Conservation (phyloP, 1,140 invertebrate genomes). For the Pseudomyrmex cubaensis region DNA sequence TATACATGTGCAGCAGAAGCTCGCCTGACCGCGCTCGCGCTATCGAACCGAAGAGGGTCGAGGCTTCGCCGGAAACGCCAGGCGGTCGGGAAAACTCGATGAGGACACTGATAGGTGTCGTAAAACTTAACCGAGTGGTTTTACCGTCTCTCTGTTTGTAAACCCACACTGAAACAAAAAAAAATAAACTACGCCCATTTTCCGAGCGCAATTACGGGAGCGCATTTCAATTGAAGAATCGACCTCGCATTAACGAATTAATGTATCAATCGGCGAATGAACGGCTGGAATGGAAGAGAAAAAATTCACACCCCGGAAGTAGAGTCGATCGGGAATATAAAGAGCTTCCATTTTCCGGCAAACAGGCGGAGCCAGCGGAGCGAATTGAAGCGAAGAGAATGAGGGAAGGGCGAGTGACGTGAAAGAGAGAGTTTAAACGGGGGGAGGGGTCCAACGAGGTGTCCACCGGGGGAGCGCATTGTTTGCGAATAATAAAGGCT, state of each 20-base stretch:
- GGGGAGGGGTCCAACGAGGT: slow-evolving; percentile 43
- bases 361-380: neutral
- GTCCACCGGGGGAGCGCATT: slow-evolving; percentile 41
- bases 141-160: no score
- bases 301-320: slow-evolving; percentile 13
- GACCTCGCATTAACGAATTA: neutral
- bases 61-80: slow-evolving; percentile 22
- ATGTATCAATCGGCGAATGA: neutral
- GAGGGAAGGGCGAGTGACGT: slow-evolving; percentile 1
- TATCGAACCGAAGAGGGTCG: slow-evolving; percentile 50
- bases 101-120: neutral
- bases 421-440: slow-evolving; percentile 44
- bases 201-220: neutral
- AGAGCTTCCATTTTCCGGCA: slow-evolving; percentile 8
- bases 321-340: neutral
- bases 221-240: neutral
- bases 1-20: slow-evolving; percentile 24
- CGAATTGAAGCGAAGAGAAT: neutral
- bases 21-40: slow-evolving; percentile 29
- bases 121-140: no score
- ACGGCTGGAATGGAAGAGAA: neutral
- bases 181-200: no score
- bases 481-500: slow-evolving; percentile 47
- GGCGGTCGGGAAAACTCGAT: slow-evolving; percentile 18
- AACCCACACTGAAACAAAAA: no score